Base-by-base conservation (phyloP, 2,888 invertebrate genomes). In the Eupithecia tripunctaria region DNA sequence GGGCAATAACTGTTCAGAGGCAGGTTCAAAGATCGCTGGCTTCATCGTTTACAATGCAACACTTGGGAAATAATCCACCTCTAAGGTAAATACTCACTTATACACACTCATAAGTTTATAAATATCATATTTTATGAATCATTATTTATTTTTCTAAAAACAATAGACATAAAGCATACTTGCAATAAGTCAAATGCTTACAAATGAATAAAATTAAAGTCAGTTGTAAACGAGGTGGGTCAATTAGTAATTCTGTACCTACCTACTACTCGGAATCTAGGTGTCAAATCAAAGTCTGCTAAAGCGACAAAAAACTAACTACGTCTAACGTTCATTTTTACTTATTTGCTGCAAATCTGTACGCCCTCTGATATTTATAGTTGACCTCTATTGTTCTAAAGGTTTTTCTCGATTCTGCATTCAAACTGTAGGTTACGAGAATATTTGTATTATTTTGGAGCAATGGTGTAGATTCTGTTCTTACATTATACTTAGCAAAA, bases 1-100 rank as follows among this genome's bases (percentile, higher is more conserved):
- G 89, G 18, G 82, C 88, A 1, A 82, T 93, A 64, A 90, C 88
- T 76, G 87, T 92, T 70, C 91, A 90, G 75, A 86, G 91, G 47
- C 92, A 93, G 82, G 90, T 93, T 15, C 93, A 94, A 76, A 88
- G 93, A 18, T 89, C 93, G 21, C 88, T 94, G 74, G 94, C 93
- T 38, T 93, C 94, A 79, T 94, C 94, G 14, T 88, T 91, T 76
- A 94, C 94, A n/a, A 86, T 94, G 6, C 94, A 94, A 78, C 93
- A 94, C 78, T 91, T 94, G 75, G 91, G 93, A 76, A 90, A 90
- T 56, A 56, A 56, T 43, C 90, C 92, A 43, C 92, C 92, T 8
- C 82, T 93, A 65, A 93, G 93, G 91, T 92, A 85, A 74, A 1
- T n/a, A n/a, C n/a, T n/a, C n/a, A n/a, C n/a, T n/a, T n/a, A n/a